Evolutionary conservation across 2,888 invertebrate genomes (phyloP), one percentile per base, ranked within the genome.

Genomic region (Coecobrya sp.): DNA sequence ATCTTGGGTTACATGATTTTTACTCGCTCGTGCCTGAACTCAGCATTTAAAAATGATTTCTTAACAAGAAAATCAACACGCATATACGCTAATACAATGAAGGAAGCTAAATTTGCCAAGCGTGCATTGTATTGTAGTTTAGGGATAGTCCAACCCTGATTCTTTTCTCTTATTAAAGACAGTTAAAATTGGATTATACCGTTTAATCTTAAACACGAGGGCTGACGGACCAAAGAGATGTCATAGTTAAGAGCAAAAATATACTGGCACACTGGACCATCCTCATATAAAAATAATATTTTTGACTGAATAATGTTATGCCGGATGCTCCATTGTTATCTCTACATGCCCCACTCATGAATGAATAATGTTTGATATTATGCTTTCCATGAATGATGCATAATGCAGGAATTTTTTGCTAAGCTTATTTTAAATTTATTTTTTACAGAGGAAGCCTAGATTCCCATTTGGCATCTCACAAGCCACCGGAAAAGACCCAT

Each of bases 361-460:
- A n/a, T n/a, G n/a, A n/a, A n/a, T n/a, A n/a, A n/a, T n/a, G n/a
- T n/a, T n/a, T n/a, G 7, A 36, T 36, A 36, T 36, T 36, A 36
- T 36, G 36, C 36, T 36, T 36, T 36, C 7, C 36, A 36, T 10
- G 16, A 49, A 10, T 49, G n/a, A 49, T 49, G 49, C 3, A 13
- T 36, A 7, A 36, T 36, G 36, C 2, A 36, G 2, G 36, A 36
- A 36, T 36, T 36, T 36, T 4, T 2, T 36, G 36, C 65, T 59
- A 84, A 89, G 16, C 68, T 30, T 52, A 55, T n/a, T 76, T 59
- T 59, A 0, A 73, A 49, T 30, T 87, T 87, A 76, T 25, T 93
- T 45, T 59, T 79, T 82, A 25, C 94, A 95, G 95, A 93, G 94
- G 94, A 79, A 94, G 94, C 86, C 91, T 95, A 25, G 94, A 95